Base-by-base conservation (phyloP, 1,140 invertebrate genomes). In the Periplaneta americana region DNA sequence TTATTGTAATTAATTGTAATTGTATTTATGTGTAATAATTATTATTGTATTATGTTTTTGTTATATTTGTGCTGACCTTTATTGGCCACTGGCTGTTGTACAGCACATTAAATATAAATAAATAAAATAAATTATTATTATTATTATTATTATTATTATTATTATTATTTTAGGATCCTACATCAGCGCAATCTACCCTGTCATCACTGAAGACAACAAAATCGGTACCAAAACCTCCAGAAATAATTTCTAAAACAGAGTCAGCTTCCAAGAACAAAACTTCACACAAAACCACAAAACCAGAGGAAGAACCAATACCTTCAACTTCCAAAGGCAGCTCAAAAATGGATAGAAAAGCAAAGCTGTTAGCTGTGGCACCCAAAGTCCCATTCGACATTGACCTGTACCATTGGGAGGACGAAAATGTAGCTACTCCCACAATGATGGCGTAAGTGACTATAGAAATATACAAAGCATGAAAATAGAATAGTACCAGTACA, bases 361-460 rank as follows among this genome's bases (percentile, higher is more conserved):
- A 87, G 74, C 82, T 88, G n/a, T 82, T 89, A 17, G 79, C 85
- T 32, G 83, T 85, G 48, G 90, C 89, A 34, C 90, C 90, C 9
- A 89, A 88, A 84, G 66, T 89, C 31, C 88, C 89, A 9, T 90
- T 85, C 84, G 88, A 90, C 82, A 84, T 88, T 48, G 90, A 90
- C 86, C 84, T 90, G 11, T 88, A 88, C 80, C 87, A 89, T 82
- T 90, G 90, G 90, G 90, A 89, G 84, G 88, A 90, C 75, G 86
- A 89, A 79, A 85, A 87, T 48, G 79, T 88, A 37, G 74, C 84
- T 35, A 84, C 87, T 33, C 87, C 88, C 33, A 85, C 85, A n/a
- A 80, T 88, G 48, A 80, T 89, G 76, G 85, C 86, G 88, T 89
- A 85, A 85, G 85, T 85, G 57, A 75, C 9, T 35, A 22, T 15